phyloP scores from a whole-genome alignment of 2,888 invertebrate species.

The Sesia apiformis region DNA sequence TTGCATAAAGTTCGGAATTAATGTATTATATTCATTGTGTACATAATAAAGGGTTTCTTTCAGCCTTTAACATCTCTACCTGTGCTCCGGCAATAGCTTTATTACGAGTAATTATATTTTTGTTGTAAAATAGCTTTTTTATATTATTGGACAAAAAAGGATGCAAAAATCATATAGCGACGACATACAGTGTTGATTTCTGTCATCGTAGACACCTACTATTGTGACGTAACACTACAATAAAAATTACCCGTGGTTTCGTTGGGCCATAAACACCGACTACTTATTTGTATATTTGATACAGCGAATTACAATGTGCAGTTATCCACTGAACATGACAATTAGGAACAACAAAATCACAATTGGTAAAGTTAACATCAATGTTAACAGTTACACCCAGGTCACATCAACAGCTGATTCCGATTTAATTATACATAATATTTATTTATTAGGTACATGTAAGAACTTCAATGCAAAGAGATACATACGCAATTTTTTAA shows the following conservation, averaged over 20 bases:
- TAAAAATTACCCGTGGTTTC: no score
- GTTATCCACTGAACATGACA: no score
- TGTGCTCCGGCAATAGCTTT: constrained; percentile 17
- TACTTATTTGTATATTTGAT: constrained; percentile 3
- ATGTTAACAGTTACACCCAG: constrained; percentile 62
- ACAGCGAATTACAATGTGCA: no score
- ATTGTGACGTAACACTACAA: no score
- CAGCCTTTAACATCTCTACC: constrained; percentile 27
- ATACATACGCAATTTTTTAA: constrained; percentile 29
- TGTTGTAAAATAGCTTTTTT: no score
- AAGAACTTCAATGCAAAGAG: constrained; percentile 5
- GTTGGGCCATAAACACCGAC: no score
- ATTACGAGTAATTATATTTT: no score
- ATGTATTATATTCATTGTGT: constrained; percentile 3
- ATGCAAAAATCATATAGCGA: no score
- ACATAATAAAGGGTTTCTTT: constrained; percentile 33
- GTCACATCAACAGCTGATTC: constrained; percentile 63
- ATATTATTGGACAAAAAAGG: no score
- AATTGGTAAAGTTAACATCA: constrained; percentile 45
- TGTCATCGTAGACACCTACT: no score
- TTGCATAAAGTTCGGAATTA: no score
- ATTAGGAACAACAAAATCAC: neutral
- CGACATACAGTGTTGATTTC: no score
- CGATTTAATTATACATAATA: neutral
- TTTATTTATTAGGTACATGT: neutral